Percentiles rank a stretch among this genome's conserved stretches.
These are phyloP conservation scores for Callyntrura guangdongensis DNA, from an alignment of 2,888 invertebrate genomes.

Conservation along the genomic window DNA sequence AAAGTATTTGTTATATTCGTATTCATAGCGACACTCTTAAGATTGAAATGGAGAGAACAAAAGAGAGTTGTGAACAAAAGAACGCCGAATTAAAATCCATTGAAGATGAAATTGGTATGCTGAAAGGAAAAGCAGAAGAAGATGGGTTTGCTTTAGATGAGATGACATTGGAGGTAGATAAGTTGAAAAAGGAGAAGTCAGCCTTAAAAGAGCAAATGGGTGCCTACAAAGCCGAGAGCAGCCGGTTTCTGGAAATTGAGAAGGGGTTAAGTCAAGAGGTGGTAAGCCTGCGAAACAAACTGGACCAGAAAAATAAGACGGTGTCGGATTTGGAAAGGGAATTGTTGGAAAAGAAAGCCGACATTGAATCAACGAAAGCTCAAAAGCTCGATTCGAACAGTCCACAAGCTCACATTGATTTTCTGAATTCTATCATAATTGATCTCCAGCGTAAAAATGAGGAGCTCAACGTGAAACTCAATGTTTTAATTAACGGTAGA, in stretches of 20 bases:
- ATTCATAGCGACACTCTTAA: slow-evolving; percentile 84
- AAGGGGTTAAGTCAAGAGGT: slow-evolving; percentile 66
- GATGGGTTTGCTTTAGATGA: slow-evolving; percentile 73
- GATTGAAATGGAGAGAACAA: slow-evolving; percentile 86
- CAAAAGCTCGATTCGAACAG: slow-evolving; percentile 60
- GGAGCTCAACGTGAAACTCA: slow-evolving; percentile 91
- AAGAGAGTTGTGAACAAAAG: slow-evolving; percentile 85
- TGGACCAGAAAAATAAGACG: slow-evolving; percentile 57
- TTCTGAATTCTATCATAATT: slow-evolving; percentile 98
- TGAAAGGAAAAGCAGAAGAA: slow-evolving; percentile 62
- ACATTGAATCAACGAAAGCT: slow-evolving; percentile 87
- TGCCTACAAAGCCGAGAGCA: slow-evolving; percentile 46
- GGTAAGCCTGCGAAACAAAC: slow-evolving; percentile 48
- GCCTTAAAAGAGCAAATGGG: slow-evolving; percentile 58
- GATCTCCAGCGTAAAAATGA: slow-evolving; percentile 98
- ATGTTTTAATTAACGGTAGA: slow-evolving; percentile 85
- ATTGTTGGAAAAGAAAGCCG: slow-evolving; percentile 89
- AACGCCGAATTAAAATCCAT: slow-evolving; percentile 83
- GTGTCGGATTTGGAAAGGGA: slow-evolving; percentile 82
- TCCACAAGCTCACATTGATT: slow-evolving; percentile 88
- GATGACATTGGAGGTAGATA: slow-evolving; percentile 34
- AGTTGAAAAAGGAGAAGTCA: slow-evolving; percentile 65
- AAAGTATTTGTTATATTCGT: not conserved
- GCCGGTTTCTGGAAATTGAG: slow-evolving; percentile 71
- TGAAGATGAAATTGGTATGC: slow-evolving; percentile 56